Percentiles rank a stretch among this genome's conserved stretches.
These are phyloP conservation scores for Lasioglossum morio DNA, from an alignment of 2,888 invertebrate genomes.

Conservation along the genomic window DNA sequence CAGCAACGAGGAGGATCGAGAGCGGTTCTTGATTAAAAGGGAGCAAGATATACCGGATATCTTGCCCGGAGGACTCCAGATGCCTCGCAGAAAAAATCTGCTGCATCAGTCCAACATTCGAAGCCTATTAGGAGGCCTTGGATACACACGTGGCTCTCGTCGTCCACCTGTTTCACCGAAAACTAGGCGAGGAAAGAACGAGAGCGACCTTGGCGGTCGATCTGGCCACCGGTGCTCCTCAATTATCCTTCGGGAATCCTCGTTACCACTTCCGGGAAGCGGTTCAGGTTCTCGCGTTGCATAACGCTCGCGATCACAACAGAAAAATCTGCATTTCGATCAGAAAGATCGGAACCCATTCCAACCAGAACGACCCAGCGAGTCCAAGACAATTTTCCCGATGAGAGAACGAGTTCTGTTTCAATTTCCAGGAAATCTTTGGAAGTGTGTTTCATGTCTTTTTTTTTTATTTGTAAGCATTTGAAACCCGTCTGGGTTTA, in stretches of 20 bases:
- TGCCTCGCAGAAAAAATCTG: conserved; percentile 11
- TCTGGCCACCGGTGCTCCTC: conserved; percentile 24
- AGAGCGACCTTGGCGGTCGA: neutral
- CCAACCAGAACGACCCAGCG: too few species aligned
- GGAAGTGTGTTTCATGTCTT: neutral
- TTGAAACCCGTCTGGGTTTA: too few species aligned
- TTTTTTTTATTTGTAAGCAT: too few species aligned
- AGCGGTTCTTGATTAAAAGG: neutral
- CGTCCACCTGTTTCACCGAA: conserved; percentile 8
- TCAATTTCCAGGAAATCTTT: neutral
- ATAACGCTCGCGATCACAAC: neutral
- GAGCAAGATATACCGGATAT: conserved; percentile 19
- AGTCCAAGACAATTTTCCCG: too few species aligned
- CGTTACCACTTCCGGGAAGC: conserved; percentile 14
- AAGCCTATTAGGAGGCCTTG: neutral
- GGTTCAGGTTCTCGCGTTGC: conserved; percentile 2
- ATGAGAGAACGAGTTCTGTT: neutral
- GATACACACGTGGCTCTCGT: neutral
- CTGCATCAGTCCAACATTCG: conserved; percentile 3
- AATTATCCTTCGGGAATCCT: conserved; percentile 4
- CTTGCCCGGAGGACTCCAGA: conserved; percentile 18
- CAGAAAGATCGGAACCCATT: neutral
- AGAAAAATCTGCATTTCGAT: neutral
- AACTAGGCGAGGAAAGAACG: neutral
- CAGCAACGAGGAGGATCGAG: neutral